Evolutionary conservation across 1,140 invertebrate species (phyloP), one percentile per base, ranked within the genome.

Genomic region (Rhagoletis zephyria): DNA sequence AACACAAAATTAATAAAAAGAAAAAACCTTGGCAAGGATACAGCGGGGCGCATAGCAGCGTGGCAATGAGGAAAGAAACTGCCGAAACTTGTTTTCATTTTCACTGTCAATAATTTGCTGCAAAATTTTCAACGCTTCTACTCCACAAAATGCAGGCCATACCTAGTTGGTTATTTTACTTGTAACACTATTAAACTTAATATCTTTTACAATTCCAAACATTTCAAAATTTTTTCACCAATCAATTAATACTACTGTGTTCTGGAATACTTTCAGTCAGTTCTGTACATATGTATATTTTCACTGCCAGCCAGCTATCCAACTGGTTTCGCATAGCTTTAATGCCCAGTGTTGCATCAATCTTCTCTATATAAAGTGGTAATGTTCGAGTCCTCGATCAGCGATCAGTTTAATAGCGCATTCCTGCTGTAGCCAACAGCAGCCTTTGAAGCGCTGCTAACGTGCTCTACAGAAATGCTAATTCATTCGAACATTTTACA

Each of bases 381-480:
- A 5, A 6, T 81, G 74, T 81, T 51, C 16, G 48, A 19, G 45
- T 81, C 74, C 74, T 56, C 74, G 74, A 81, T 56, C 74, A 56
- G n/a, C 42, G 14, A 48, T 12, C 10, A 74, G 45, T 45, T 14
- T 7, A 45, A 45, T 74, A 42, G 14, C 9, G 30, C 74, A 9
- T 81, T 81, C 45, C 48, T 81, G 48, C 45, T 81, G 48, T 12
- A 30, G 42, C 7, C n/a, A 56, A 81, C 74, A 81, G 48, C 51
- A 56, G 51, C 51, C 51, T 7, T 56, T 56, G 10, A 56, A 5
- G 51, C 51, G 51, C 51, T 56, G 51, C 10, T 56, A 56, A 56
- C 30, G 30, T 30, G 30, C 30, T 30, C 30, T 30, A 30, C 51
- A 56, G 51, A 56, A 30, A 30, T 56, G 51, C 3, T 56, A 10